Percentiles rank a stretch among this genome's conserved stretches.
Conservation (phyloP, 1,140 invertebrate genomes). For the Drosophila pectinifera region DNA sequence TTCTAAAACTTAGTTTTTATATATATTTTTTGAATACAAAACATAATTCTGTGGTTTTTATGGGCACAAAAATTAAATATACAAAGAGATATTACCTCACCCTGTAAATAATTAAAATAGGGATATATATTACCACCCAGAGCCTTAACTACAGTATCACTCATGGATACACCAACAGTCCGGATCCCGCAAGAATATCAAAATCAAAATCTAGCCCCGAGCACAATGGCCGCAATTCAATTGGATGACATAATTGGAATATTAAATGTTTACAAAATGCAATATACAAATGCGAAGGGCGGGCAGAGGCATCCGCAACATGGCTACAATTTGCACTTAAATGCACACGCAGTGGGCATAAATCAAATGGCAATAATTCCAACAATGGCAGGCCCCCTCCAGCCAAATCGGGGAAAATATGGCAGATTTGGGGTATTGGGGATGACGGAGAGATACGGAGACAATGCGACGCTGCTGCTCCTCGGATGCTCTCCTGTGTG, state of each 20-base stretch:
- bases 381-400: conserved; percentile 11
- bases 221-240: conserved; percentile 68
- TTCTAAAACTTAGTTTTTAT: too few relatives aligned
- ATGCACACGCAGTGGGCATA: conserved; percentile 74
- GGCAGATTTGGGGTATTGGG: conserved; percentile 4
- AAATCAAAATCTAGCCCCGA: conserved; percentile 21
- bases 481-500: conserved; percentile 27
- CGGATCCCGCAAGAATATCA: conserved; percentile 30
- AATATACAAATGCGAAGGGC: conserved; percentile 65
- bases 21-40: too few relatives aligned
- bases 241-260: conserved; percentile 79
- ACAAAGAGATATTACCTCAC: too few relatives aligned
- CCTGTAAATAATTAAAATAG: not conserved
- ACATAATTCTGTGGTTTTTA: too few relatives aligned
- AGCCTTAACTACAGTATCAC: conserved; percentile 3
- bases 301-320: conserved; percentile 25
- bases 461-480: conserved; percentile 23
- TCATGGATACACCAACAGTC: conserved; percentile 6
- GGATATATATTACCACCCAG: not conserved
- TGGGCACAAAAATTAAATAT: too few relatives aligned
- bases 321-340: conserved; percentile 78
- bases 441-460: conserved; percentile 21
- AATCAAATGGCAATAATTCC: conserved; percentile 68
- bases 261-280: conserved; percentile 81
- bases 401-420: conserved; percentile 4